These are phyloP conservation scores for Tachina grossa DNA, from an alignment of 2,888 invertebrate genomes.

Conservation along the genomic window DNA sequence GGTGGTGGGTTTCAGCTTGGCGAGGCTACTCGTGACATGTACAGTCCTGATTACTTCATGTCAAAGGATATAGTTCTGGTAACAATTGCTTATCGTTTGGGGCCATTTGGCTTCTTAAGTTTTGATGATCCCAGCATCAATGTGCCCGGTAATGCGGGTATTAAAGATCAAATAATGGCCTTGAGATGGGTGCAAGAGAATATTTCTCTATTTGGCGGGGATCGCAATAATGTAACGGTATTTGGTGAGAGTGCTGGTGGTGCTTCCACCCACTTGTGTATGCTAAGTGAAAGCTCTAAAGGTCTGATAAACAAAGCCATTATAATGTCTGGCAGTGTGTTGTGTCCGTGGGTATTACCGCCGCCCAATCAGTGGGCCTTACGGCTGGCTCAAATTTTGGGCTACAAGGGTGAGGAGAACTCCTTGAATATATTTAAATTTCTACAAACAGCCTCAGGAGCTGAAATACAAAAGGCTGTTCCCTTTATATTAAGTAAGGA, in stretches of 20 bases:
- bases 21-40: constrained; percentile 81
- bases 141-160: constrained; percentile 84
- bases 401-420: constrained; percentile 77
- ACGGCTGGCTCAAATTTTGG: constrained; percentile 78
- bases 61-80: constrained; percentile 83
- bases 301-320: constrained; percentile 80
- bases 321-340: constrained; percentile 79
- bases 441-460: constrained; percentile 75
- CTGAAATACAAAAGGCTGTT: constrained; percentile 77
- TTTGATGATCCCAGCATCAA: constrained; percentile 82
- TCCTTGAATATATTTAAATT: constrained; percentile 80
- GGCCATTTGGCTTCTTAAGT: constrained; percentile 83
- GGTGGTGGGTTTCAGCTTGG: constrained; percentile 84
- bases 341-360: constrained; percentile 79
- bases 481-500: constrained; percentile 76
- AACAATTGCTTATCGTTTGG: constrained; percentile 83
- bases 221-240: constrained; percentile 84
- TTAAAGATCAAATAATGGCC: constrained; percentile 84
- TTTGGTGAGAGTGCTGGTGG: constrained; percentile 84
- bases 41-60: constrained; percentile 83
- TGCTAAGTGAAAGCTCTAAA: constrained; percentile 83
- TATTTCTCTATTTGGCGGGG: constrained; percentile 83
- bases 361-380: constrained; percentile 76
- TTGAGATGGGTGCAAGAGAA: constrained; percentile 84
- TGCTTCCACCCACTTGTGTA: constrained; percentile 83